A percentile compares a stretch with the other conserved stretches of the same genome.
Evolutionary conservation across 1,140 invertebrate genomes (phyloP).

Genomic region (Solen grandis): DNA sequence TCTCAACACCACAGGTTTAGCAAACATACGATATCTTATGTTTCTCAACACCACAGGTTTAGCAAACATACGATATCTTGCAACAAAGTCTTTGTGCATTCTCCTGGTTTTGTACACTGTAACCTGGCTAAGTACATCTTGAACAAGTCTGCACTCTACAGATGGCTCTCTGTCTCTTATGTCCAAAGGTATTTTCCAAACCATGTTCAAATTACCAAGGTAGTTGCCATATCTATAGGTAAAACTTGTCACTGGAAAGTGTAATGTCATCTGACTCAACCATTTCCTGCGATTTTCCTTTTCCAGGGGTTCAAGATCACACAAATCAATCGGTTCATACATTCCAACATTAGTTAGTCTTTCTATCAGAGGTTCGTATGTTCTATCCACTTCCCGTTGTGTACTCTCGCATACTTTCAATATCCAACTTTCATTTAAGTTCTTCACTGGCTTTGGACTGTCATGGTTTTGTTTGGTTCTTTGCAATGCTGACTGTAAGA

Average conservation of each 20-base stretch:
- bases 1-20: no score
- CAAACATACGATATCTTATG: no score
- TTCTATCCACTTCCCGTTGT: slow-evolving; percentile 7
- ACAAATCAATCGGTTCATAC: slow-evolving; percentile 19
- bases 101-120: background rate
- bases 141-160: slow-evolving; percentile 4
- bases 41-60: no score
- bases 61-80: background rate
- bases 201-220: slow-evolving; percentile 15
- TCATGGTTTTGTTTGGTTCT: background rate
- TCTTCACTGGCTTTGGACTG: slow-evolving; percentile 17
- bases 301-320: slow-evolving; percentile 7
- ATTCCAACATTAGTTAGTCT: background rate
- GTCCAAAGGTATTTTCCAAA: slow-evolving; percentile 16
- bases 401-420: background rate
- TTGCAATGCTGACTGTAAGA: background rate
- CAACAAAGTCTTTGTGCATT: slow-evolving; percentile 4
- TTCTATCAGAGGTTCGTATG: slow-evolving; percentile 10
- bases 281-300: slow-evolving; percentile 10
- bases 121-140: background rate
- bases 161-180: background rate
- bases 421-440: slow-evolving; percentile 23
- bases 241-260: slow-evolving; percentile 12
- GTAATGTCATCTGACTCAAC: slow-evolving; percentile 16
- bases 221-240: slow-evolving; percentile 16